Percentiles rank a stretch among this genome's conserved stretches.
phyloP scores from a whole-genome alignment of 1,140 invertebrate species.

The Papilio polytes region DNA sequence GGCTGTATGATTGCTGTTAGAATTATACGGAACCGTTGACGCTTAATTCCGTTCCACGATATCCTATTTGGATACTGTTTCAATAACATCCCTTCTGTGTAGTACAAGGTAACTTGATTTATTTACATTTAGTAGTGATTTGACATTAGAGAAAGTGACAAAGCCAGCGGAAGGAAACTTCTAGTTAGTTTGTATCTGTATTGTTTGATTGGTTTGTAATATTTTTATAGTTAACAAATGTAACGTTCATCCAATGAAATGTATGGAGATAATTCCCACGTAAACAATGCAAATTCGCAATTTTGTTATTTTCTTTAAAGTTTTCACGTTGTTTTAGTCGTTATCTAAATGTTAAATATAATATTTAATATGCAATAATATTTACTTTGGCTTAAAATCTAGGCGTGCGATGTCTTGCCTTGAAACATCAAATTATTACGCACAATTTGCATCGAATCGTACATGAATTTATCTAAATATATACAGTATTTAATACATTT shows the following conservation, averaged over 20 bases:
- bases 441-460: not conserved
- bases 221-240: not conserved
- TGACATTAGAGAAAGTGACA: not conserved
- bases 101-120: no score
- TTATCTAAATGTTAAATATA: not conserved
- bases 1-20: no score
- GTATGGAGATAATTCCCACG: not conserved
- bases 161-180: not conserved
- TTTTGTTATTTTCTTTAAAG: not conserved
- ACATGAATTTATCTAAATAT: not conserved
- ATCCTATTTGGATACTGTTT: no score
- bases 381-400: conserved; percentile 6
- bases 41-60: no score
- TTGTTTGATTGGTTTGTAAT: not conserved
- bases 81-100: no score
- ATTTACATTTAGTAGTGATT: not conserved
- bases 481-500: not conserved
- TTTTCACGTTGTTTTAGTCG: not conserved
- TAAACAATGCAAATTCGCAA: not conserved
- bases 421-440: not conserved
- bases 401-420: not conserved
- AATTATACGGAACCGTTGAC: no score
- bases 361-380: not conserved
- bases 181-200: not conserved
- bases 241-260: not conserved